Base-by-base conservation (phyloP, 2,888 invertebrate genomes). In the Frankliniella fusca region DNA sequence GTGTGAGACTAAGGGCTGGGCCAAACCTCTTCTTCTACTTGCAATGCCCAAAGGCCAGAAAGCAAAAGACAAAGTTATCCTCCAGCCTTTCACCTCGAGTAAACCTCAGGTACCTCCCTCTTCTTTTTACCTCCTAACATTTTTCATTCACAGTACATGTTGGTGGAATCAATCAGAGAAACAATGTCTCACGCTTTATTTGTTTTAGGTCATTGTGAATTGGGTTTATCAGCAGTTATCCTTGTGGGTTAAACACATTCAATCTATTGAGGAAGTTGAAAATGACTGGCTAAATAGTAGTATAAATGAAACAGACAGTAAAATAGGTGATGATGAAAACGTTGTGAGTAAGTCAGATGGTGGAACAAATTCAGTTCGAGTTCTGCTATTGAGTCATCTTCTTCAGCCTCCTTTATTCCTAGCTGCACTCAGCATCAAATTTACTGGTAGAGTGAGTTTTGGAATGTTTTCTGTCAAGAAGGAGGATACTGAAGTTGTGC, bases 401-500 rank as follows among this genome's bases (percentile, higher is more conserved):
- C 83, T 87, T 9, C 87, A 88, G 81, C 88, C 89, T 9, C 90
- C 90, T 0, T 86, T 90, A 83, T 89, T 90, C 85, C 86, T 89
- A 82, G 89, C 90, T n/a, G 89, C 90, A 1, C 86, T 90, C 11
- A 89, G 89, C 83, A 89, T 90, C 1, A 89, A 89, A 84, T 90
- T 90, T 86, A 89, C 89, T 65, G 90, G 90, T n/a, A 86, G 90
- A 23, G 88, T 89, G 5, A 87, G 88, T 83, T 89, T 90, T 86
- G 90, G 89, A 20, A 85, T 87, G 83, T 85, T 87, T 81, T 84
- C 85, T 15, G 83, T 85, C 3, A 85, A 84, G 65, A 85, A 85
- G 80, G 85, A 86, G 80, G 86, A 86, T 38, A 83, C 83, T 50
- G 84, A 85, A 12, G 80, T 83, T 27, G 83, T 86, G 48, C 82